Evolutionary conservation across 2,113 vertebrate genomes (phyloP).

Genomic region (Trochalopteron elliotii): DNA sequence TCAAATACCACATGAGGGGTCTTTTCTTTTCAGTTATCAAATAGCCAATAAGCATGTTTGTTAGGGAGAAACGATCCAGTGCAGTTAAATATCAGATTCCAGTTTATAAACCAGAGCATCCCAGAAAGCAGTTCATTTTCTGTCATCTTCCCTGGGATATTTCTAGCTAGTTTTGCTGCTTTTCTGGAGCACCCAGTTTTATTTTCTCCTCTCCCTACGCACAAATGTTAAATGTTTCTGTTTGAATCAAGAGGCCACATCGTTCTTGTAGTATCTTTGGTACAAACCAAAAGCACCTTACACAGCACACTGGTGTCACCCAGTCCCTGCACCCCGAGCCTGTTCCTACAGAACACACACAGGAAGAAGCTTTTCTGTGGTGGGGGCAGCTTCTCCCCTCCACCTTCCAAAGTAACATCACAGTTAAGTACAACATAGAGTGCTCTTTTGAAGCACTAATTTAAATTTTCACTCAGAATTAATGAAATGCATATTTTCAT

Average conservation of each 20-base stretch:
- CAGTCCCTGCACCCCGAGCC: neutral
- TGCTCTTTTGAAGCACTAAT: neutral
- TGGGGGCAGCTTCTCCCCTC: neutral
- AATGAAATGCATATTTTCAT: neutral
- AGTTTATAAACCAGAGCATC: conserved; percentile 12
- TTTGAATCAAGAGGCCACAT: neutral
- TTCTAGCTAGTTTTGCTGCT: neutral
- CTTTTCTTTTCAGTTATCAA: neutral
- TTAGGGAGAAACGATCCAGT: conserved; percentile 20
- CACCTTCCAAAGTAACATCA: neutral
- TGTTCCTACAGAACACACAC: neutral
- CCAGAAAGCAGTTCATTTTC: neutral
- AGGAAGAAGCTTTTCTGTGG: neutral
- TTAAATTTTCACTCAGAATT: neutral
- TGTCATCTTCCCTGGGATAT: neutral
- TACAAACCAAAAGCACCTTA: conserved; percentile 3
- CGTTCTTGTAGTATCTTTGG: conserved; percentile 12
- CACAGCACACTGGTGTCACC: neutral
- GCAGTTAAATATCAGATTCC: conserved; percentile 18
- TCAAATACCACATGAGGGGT: neutral
- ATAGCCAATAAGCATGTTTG: neutral
- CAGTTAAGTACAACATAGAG: conserved; percentile 3
- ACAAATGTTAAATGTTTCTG: neutral
- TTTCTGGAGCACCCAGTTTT: neutral
- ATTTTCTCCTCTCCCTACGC: neutral